These are phyloP conservation scores for Blomia tropicalis DNA, from an alignment of 2,888 invertebrate species.

Conservation along the genomic window DNA sequence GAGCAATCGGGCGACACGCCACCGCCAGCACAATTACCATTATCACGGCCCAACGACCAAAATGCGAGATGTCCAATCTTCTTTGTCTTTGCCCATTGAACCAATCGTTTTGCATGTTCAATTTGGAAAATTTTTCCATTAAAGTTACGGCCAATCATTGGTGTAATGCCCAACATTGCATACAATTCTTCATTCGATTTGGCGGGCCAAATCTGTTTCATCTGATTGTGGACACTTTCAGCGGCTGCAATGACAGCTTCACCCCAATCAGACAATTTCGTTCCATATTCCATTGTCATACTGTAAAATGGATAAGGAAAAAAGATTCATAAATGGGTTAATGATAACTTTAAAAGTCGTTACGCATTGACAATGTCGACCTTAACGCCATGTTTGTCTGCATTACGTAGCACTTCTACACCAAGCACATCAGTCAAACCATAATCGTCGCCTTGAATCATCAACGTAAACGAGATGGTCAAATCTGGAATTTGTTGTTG, in stretches of 20 bases:
- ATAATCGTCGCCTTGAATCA: conserved; percentile 26
- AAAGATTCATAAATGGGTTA: too few species aligned
- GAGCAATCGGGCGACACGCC: conserved; percentile 21
- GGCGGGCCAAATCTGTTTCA: conserved; percentile 20
- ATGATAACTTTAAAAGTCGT: too few species aligned
- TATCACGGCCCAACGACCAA: conserved; percentile 24
- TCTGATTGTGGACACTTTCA: conserved; percentile 14
- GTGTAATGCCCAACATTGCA: conserved; percentile 24
- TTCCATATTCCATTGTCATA: conserved; percentile 25
- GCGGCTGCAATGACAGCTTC: conserved; percentile 22
- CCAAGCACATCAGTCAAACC: conserved; percentile 23
- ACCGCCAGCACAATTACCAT: conserved; percentile 21
- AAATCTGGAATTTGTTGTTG: not conserved
- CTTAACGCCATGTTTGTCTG: not conserved
- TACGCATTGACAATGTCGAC: conserved; percentile 25
- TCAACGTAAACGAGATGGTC: conserved; percentile 22
- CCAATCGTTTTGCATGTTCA: conserved; percentile 20
- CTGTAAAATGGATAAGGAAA: too few species aligned
- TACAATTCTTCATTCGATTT: conserved; percentile 11
- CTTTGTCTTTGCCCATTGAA: not conserved
- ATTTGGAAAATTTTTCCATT: conserved; percentile 23
- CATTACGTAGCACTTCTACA: conserved; percentile 15
- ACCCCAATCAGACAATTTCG: conserved; percentile 10
- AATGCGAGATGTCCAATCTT: conserved; percentile 19
- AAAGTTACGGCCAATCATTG: conserved; percentile 24